These are phyloP conservation scores for Malthinus flaveolus DNA, from an alignment of 2,888 invertebrate species.

Conservation along the genomic window DNA sequence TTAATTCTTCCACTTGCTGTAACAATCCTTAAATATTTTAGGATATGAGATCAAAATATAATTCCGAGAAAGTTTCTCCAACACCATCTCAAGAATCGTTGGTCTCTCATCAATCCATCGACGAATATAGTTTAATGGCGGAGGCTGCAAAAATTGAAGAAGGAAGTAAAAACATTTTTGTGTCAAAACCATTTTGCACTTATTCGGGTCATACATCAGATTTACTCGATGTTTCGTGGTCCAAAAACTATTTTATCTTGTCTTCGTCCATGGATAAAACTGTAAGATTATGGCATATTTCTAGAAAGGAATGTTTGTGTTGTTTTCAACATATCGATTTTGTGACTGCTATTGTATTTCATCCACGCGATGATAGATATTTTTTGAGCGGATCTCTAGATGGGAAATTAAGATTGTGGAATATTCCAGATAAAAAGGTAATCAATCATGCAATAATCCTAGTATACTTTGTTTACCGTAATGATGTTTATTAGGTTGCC, in stretches of 20 bases:
- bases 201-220: slow-evolving; percentile 96
- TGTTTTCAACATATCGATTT: slow-evolving; percentile 99
- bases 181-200: slow-evolving; percentile 87
- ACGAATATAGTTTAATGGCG: slow-evolving; percentile 62
- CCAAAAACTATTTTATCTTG: slow-evolving; percentile 97
- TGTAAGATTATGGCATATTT: slow-evolving; percentile 96
- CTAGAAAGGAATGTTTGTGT: slow-evolving; percentile 94
- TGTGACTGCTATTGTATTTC: slow-evolving; percentile 98
- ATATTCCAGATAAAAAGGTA: slow-evolving; percentile 96
- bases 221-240: slow-evolving; percentile 96
- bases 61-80: slow-evolving; percentile 88
- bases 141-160: slow-evolving; percentile 67
- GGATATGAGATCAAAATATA: slow-evolving; percentile 95
- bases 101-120: slow-evolving; percentile 74
- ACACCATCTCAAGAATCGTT: slow-evolving; percentile 92
- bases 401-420: slow-evolving; percentile 98
- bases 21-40: slow-evolving; percentile 43
- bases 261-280: slow-evolving; percentile 99
- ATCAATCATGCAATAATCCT: slow-evolving; percentile 3
- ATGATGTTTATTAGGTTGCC: slow-evolving; percentile 67
- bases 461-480: not conserved
- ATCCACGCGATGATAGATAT: slow-evolving; percentile 88
- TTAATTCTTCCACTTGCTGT: not conserved
- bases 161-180: slow-evolving; percentile 69
- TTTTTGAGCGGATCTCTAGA: slow-evolving; percentile 97